Conservation (phyloP, 1,140 invertebrate genomes). For the Leptonema lineaticorne region DNA sequence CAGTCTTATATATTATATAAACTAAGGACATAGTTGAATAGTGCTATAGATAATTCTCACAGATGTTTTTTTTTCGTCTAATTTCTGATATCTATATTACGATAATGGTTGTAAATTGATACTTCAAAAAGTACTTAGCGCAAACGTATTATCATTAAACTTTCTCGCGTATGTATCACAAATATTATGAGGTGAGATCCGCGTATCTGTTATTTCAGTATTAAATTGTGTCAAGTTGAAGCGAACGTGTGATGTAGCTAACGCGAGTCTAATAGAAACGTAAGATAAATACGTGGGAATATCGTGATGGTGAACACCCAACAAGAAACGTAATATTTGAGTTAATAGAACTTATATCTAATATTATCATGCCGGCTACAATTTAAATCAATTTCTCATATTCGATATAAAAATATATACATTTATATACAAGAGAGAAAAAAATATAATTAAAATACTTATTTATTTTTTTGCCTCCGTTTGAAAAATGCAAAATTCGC, state of each 20-base stretch:
- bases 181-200: constrained; percentile 13
- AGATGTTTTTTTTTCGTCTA: not conserved
- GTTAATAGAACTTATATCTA: constrained; percentile 10
- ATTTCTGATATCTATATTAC: not conserved
- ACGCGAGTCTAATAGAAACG: constrained; percentile 19
- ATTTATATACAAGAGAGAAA: too few relatives aligned
- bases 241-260: constrained; percentile 18
- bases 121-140: not conserved
- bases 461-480: not conserved
- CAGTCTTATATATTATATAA: constrained; percentile 10
- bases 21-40: not conserved
- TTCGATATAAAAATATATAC: too few relatives aligned
- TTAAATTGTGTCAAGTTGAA: constrained; percentile 26
- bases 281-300: constrained; percentile 32
- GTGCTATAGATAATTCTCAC: not conserved
- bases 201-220: constrained; percentile 13
- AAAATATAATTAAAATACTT: too few relatives aligned
- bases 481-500: not conserved
- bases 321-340: not conserved
- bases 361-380: too few relatives aligned
- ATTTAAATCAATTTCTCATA: too few relatives aligned
- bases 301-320: constrained; percentile 31
- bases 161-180: constrained; percentile 14
- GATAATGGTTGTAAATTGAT: not conserved
- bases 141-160: not conserved